Evolutionary conservation across 2,113 vertebrate genomes (phyloP).

Genomic region (Menura novaehollandiae): DNA sequence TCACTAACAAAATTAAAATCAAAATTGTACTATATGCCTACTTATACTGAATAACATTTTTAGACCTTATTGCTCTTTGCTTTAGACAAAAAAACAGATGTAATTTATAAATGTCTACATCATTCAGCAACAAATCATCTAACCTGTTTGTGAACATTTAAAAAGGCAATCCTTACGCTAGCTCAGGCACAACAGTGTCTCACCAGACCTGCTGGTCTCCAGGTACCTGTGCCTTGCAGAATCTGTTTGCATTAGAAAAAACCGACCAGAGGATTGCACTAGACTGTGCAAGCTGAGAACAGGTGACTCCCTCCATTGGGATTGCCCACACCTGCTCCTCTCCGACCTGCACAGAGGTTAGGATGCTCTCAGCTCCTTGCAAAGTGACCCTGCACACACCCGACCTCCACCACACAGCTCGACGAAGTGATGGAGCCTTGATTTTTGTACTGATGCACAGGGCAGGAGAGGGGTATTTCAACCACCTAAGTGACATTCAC

Average conservation of each 20-base stretch:
- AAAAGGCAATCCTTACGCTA: not conserved
- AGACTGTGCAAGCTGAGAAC: not conserved
- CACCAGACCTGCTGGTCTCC: not conserved
- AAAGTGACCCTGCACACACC: not conserved
- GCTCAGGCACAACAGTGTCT: not conserved
- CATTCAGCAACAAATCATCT: not conserved
- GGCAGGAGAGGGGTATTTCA: not conserved
- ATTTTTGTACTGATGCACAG: not conserved
- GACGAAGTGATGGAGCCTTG: not conserved
- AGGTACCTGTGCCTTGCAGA: not conserved
- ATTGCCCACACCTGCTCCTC: not conserved
- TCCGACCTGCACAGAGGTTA: not conserved
- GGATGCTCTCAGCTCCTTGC: not conserved
- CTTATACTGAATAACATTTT: not conserved
- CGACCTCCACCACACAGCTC: fast-evolving
- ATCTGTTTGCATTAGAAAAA: not conserved
- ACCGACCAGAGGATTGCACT: not conserved
- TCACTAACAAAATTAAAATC: not conserved
- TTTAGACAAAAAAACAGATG: not conserved
- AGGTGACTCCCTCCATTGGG: not conserved
- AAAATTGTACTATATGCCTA: not conserved
- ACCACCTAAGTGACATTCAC: not conserved
- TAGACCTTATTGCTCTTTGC: not conserved
- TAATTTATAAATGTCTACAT: not conserved
- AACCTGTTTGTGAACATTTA: not conserved